Conservation (phyloP, 2,888 invertebrate genomes). For the Caenorhabditis sp. region DNA sequence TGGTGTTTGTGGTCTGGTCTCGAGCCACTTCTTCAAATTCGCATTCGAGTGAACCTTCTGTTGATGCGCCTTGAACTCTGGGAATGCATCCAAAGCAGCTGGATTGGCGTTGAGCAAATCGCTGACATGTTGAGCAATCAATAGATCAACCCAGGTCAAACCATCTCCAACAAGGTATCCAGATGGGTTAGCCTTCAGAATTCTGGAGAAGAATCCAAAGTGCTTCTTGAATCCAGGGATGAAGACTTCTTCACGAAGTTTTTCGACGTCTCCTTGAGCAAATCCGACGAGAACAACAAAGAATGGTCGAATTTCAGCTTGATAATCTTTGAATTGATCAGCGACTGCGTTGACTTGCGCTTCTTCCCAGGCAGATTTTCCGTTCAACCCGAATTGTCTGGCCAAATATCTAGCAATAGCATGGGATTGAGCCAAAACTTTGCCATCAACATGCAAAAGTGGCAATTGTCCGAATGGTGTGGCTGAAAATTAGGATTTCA, state of each 20-base stretch:
- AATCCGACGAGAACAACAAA: conserved; percentile 38
- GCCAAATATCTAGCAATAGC: conserved; percentile 56
- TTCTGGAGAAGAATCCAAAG: conserved; percentile 51
- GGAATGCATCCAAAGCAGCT: conserved; percentile 50
- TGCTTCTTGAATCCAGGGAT: conserved; percentile 59
- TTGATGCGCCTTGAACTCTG: conserved; percentile 46
- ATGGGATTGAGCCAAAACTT: conserved; percentile 46
- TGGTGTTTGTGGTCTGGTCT: conserved; percentile 51
- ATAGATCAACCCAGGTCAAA: conserved; percentile 17
- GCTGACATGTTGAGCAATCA: conserved; percentile 54
- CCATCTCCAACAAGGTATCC: conserved; percentile 42
- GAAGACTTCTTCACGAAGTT: conserved; percentile 44
- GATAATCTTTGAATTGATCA: conserved; percentile 57
- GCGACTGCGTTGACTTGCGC: conserved; percentile 49
- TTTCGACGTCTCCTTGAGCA: conserved; percentile 40
- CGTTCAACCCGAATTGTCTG: conserved; percentile 44
- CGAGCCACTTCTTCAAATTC: conserved; percentile 58
- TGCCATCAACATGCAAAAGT: conserved; percentile 55
- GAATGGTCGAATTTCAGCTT: conserved; percentile 38
- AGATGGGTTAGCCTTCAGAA: conserved; percentile 23
- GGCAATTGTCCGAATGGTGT: conserved; percentile 58
- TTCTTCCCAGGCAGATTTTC: conserved; percentile 48
- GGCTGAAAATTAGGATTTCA: conserved; percentile 17
- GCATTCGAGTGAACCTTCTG: conserved; percentile 58
- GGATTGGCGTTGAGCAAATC: conserved; percentile 46